A percentile compares a stretch with the other conserved stretches of the same genome.
phyloP scores from a whole-genome alignment of 1,140 invertebrate species.

The Drosophila nebulosa region DNA sequence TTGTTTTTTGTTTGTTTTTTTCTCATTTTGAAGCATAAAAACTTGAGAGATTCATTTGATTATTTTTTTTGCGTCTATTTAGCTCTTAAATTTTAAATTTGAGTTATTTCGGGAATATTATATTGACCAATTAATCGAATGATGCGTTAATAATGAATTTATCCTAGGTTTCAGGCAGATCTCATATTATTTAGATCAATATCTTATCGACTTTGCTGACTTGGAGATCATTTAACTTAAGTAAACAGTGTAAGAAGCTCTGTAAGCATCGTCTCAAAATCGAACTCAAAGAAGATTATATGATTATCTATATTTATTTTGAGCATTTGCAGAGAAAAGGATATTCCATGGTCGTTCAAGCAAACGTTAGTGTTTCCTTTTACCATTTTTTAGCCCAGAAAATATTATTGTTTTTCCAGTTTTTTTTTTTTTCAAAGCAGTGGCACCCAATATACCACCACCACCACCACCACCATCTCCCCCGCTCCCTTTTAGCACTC shows the following conservation, averaged over 20 bases:
- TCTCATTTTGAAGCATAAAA: neutral
- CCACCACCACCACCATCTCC: no score
- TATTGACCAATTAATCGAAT: no score
- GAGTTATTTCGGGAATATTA: neutral
- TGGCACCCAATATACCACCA: neutral
- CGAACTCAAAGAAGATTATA: no score
- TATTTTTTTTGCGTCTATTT: neutral
- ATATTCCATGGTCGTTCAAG: neutral
- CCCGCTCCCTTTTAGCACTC: constrained; percentile 34
- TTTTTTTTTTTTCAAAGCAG: constrained; percentile 13
- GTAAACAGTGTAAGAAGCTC: no score
- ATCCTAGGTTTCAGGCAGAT: no score
- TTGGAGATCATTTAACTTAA: no score
- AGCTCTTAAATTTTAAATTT: neutral
- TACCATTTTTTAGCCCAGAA: constrained; percentile 6
- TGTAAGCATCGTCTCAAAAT: no score
- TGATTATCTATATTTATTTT: no score
- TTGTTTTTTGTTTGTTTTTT: neutral
- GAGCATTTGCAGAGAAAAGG: no score
- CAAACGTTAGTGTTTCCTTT: neutral
- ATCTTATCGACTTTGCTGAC: no score
- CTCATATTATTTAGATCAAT: no score
- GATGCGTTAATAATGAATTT: no score
- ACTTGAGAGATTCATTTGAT: neutral
- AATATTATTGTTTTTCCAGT: constrained; percentile 57